Percentiles rank a stretch among this genome's conserved stretches.
Evolutionary conservation across 2,888 invertebrate species (phyloP).

Genomic region (Augochlorella aurata): DNA sequence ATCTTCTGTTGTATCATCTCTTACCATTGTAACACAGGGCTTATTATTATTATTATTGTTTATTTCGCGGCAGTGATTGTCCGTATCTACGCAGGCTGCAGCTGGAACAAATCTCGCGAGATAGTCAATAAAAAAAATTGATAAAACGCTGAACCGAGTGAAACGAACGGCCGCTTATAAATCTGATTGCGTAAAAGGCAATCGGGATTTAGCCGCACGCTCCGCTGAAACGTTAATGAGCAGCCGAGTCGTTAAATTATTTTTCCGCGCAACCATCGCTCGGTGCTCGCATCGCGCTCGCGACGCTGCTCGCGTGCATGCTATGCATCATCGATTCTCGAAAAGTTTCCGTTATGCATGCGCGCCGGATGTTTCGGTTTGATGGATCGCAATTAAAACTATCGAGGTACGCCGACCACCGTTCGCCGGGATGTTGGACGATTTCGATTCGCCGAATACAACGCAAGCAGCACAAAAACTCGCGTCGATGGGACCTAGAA

Average conservation of each 20-base stretch:
- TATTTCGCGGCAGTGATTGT: too few species aligned
- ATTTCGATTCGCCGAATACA: background rate
- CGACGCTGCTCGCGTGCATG: conserved; percentile 22
- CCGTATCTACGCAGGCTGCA: too few species aligned
- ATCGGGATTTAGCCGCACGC: conserved; percentile 9
- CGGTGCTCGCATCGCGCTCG: background rate
- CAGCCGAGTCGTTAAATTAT: conserved; percentile 21
- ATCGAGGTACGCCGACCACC: background rate
- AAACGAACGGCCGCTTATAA: conserved; percentile 18
- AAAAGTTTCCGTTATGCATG: conserved; percentile 21
- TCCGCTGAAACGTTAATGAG: conserved; percentile 31
- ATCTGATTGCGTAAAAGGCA: conserved; percentile 3
- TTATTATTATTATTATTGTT: too few species aligned
- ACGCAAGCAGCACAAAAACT: conserved; percentile 12
- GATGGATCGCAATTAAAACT: conserved; percentile 30
- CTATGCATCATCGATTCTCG: conserved; percentile 36
- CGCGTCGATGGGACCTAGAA: background rate
- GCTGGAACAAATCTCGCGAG: background rate
- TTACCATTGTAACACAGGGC: too few species aligned
- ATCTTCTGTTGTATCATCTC: too few species aligned
- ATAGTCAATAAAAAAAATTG: background rate
- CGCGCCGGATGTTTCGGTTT: conserved; percentile 10
- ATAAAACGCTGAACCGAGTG: background rate
- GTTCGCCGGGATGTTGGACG: background rate
- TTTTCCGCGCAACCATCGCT: conserved; percentile 10